Percentiles rank a stretch among this genome's conserved stretches.
Evolutionary conservation across 2,888 invertebrate genomes (phyloP).

Genomic region (Nipponacmea schrenckii): DNA sequence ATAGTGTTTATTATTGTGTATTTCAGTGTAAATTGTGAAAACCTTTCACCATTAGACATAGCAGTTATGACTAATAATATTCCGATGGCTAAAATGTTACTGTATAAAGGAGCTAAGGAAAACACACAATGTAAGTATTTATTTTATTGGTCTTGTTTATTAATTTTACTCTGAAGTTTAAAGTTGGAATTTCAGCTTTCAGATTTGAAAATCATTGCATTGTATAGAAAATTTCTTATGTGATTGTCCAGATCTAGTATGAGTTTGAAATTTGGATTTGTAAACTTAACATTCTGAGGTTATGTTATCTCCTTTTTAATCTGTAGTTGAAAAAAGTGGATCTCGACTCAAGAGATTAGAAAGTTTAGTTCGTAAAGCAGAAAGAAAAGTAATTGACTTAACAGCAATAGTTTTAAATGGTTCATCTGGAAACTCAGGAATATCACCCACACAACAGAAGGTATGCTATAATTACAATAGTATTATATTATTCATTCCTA

Average conservation of each 20-base stretch:
- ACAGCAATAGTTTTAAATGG: constrained; percentile 70
- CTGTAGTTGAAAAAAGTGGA: constrained; percentile 55
- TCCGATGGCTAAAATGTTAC: constrained; percentile 88
- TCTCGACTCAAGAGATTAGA: constrained; percentile 58
- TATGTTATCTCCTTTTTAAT: constrained; percentile 9
- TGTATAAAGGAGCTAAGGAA: constrained; percentile 74
- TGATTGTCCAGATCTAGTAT: too few species aligned
- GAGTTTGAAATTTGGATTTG: too few species aligned
- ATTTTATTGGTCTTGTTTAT: not conserved
- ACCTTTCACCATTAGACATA: constrained; percentile 89
- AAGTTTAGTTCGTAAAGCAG: constrained; percentile 76
- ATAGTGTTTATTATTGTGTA: not conserved
- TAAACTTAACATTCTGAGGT: not conserved
- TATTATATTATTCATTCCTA: too few species aligned
- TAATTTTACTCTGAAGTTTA: not conserved
- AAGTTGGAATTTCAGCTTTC: not conserved
- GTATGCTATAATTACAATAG: constrained; percentile 28
- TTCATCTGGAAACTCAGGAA: constrained; percentile 45
- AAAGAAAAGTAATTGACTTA: constrained; percentile 83
- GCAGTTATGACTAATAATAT: constrained; percentile 91
- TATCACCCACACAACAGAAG: constrained; percentile 55
- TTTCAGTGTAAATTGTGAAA: constrained; percentile 85
- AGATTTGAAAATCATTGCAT: too few species aligned
- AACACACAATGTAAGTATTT: constrained; percentile 66
- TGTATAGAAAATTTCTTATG: too few species aligned